Evolutionary conservation across 2,888 invertebrate genomes (phyloP).

Genomic region (Holacanthella duospinosa): DNA sequence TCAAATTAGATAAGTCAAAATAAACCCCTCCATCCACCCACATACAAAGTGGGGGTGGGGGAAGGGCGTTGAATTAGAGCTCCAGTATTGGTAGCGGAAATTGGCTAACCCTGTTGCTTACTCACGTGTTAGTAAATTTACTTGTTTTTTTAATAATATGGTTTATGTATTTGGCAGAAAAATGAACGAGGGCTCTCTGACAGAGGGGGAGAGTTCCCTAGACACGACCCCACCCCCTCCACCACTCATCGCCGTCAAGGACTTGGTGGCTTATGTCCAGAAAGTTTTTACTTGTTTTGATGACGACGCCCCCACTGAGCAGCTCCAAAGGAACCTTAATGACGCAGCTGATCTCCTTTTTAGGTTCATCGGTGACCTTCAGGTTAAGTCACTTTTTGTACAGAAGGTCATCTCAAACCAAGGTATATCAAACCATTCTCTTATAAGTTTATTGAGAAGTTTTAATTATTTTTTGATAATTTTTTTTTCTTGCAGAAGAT

Average conservation of each 20-base stretch:
- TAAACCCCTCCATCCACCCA: too few relatives aligned
- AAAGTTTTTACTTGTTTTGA: background rate
- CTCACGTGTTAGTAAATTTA: too few relatives aligned
- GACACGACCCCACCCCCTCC: slow-evolving; percentile 1
- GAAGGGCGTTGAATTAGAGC: too few relatives aligned
- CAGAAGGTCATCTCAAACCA: slow-evolving; percentile 73
- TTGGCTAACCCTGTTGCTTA: too few relatives aligned
- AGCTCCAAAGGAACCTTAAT: slow-evolving; percentile 46
- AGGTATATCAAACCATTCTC: too few relatives aligned
- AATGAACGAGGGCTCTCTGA: background rate
- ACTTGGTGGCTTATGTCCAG: background rate
- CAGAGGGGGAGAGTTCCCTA: background rate
- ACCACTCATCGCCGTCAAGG: background rate
- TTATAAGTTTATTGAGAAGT: slow-evolving; percentile 15
- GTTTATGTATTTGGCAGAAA: too few relatives aligned
- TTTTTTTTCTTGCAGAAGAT: background rate
- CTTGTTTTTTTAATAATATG: too few relatives aligned
- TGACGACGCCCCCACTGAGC: background rate
- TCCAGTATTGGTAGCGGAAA: too few relatives aligned
- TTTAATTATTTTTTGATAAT: background rate
- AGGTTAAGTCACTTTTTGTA: slow-evolving; percentile 74
- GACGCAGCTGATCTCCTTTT: slow-evolving; percentile 76
- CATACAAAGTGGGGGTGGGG: too few relatives aligned
- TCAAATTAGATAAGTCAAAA: too few relatives aligned
- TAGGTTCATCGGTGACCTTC: slow-evolving; percentile 84